These are phyloP conservation scores for Lipophrys pholis DNA, from an alignment of 2,113 vertebrate genomes.

Conservation along the genomic window DNA sequence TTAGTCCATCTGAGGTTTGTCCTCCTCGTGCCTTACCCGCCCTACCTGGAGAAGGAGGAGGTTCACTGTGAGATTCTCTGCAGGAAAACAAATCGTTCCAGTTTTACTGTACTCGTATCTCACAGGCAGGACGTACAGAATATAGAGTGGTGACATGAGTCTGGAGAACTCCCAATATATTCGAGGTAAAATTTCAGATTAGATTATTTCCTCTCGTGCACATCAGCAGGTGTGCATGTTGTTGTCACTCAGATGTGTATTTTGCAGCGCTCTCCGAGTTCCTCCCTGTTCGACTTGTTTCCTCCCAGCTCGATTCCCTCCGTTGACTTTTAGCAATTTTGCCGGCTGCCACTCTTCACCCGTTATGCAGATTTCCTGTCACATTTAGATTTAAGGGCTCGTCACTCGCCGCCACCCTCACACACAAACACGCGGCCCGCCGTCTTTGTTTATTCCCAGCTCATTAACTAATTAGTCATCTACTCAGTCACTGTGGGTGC, in stretches of 20 bases:
- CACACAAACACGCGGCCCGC: conserved; percentile 24
- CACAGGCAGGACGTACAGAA: background rate
- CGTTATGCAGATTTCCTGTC: conserved; percentile 54
- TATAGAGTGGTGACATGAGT: background rate
- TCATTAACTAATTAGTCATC: conserved; percentile 61
- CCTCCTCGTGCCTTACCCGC: background rate
- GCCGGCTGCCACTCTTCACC: conserved; percentile 31
- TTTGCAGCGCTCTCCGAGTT: background rate
- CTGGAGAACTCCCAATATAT: background rate
- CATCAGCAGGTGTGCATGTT: background rate
- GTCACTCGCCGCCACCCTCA: conserved; percentile 26
- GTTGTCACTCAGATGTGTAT: conserved; percentile 4
- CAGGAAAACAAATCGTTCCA: background rate
- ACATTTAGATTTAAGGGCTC: conserved; percentile 28
- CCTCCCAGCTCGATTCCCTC: conserved; percentile 27
- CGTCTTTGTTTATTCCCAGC: conserved; percentile 54
- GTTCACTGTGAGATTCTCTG: too few relatives aligned
- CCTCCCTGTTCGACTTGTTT: conserved; percentile 17
- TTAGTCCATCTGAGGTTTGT: background rate
- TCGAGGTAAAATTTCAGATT: background rate
- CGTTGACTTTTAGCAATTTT: conserved; percentile 25
- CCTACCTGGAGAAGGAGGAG: background rate
- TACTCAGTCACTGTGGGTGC: conserved; percentile 27
- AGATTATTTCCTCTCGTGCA: background rate
- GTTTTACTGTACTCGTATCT: background rate